Evolutionary conservation across 2,797 vertebrate species (phyloP), one percentile per base, ranked within the genome.

Genomic region (Halcyon smyrnensis): DNA sequence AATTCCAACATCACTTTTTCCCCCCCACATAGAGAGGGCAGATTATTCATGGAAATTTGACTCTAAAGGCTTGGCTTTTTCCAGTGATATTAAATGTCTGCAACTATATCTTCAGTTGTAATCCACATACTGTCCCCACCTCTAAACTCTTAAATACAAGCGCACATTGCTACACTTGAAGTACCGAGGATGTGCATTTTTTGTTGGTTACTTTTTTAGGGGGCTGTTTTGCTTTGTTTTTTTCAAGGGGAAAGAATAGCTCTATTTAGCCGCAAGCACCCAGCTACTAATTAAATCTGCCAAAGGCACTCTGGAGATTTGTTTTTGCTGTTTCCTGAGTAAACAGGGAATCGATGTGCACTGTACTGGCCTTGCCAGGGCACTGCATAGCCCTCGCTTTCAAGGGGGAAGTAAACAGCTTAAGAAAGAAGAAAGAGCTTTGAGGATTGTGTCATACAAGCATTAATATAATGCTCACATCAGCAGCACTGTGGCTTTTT

Each of bases 401-500:
- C 53, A n/a, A 85, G 56, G 73, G 43, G 57, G 84, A 85, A 87
- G 54, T 25, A 46, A 67, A 84, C 59, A 90, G 57, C 62, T 95
- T 37, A 32, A 84, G 89, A 74, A 90, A 77, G 65, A 91, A 91
- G 63, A 83, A 73, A 39, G 64, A 75, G 57, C 84, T 85, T 45
- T 87, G 71, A 77, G 62, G 77, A 83, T 70, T 75, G 50, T 91
- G 84, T 82, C 94, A 67, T 56, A 83, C 67, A 76, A 17, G 56
- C 83, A 87, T 91, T 71, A 93, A 86, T 93, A 90, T 86, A 94
- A 95, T 90, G 91, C 79, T 95, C 91, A 54, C 79, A 92, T 76
- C 92, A 89, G 93, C 95, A 93, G 90, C 77, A n/a, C 62, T 15
- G 90, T 50, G 76, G 73, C 57, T 87, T 91, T 97, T 97, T 96